A percentile compares a stretch with the other conserved stretches of the same genome.
phyloP scores from a whole-genome alignment of 2,888 invertebrate genomes.

The Synergus itoensis region DNA sequence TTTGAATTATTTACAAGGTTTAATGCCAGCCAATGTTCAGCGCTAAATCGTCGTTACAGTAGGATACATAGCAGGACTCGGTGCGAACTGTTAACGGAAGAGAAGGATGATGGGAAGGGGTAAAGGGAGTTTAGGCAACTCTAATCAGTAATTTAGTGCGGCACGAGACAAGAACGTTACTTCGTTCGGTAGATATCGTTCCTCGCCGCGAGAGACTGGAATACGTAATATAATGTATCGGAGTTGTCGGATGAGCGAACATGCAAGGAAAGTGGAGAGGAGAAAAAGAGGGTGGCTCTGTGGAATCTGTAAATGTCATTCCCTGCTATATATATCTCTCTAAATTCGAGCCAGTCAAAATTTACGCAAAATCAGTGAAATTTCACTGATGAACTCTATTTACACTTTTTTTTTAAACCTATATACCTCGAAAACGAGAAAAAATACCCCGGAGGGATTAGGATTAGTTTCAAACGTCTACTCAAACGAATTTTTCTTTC shows the following conservation, averaged over 20 bases:
- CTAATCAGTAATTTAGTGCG: conserved; percentile 62
- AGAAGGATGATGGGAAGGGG: conserved; percentile 38
- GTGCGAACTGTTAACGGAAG: conserved; percentile 12
- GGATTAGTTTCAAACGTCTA: too few relatives aligned
- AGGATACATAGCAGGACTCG: not conserved
- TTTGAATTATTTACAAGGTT: conserved; percentile 53
- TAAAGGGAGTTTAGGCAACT: conserved; percentile 47
- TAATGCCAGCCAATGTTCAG: conserved; percentile 53
- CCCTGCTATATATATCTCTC: not conserved
- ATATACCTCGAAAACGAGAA: too few relatives aligned
- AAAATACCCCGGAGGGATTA: too few relatives aligned
- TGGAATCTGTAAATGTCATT: not conserved
- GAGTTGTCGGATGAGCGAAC: conserved; percentile 16
- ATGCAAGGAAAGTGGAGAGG: not conserved
- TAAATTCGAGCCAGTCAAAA: too few relatives aligned
- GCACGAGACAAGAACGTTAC: conserved; percentile 46
- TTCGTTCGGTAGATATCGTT: conserved; percentile 51
- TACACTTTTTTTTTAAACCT: too few relatives aligned
- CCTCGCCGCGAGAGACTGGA: conserved; percentile 51
- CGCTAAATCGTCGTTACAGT: conserved; percentile 55
- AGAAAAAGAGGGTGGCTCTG: not conserved
- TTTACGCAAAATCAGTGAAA: too few relatives aligned
- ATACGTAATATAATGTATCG: conserved; percentile 50
- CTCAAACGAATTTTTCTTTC: too few relatives aligned
- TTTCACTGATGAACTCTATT: too few relatives aligned